These are phyloP conservation scores for Agrypnus murinus DNA, from an alignment of 2,888 invertebrate species.

Conservation along the genomic window DNA sequence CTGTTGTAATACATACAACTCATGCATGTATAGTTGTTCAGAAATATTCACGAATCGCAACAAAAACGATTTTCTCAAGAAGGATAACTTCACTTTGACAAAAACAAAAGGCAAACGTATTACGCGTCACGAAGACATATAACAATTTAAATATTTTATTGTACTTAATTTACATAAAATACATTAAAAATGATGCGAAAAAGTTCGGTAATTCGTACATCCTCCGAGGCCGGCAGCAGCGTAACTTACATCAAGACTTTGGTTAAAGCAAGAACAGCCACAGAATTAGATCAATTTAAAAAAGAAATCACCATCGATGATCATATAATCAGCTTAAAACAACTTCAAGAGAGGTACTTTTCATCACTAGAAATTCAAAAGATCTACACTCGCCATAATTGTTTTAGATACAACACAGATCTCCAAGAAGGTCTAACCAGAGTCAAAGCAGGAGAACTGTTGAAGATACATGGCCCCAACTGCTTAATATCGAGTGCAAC, in stretches of 20 bases:
- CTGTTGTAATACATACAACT: constrained; percentile 27
- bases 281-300: constrained; percentile 59
- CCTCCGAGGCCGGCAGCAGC: constrained; percentile 36
- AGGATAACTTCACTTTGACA: too few relatives aligned
- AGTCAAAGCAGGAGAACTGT: constrained; percentile 73
- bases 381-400: neutral
- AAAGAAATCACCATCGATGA: constrained; percentile 62
- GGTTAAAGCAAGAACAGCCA: constrained; percentile 49
- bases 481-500: constrained; percentile 75
- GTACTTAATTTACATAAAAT: neutral
- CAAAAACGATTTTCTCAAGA: too few relatives aligned
- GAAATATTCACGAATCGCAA: constrained; percentile 5
- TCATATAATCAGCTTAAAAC: constrained; percentile 59
- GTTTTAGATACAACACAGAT: constrained; percentile 70
- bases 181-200: neutral
- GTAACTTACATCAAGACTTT: constrained; percentile 54
- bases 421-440: constrained; percentile 73
- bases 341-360: constrained; percentile 61
- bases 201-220: constrained; percentile 15
- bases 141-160: too few relatives aligned
- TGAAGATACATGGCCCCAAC: constrained; percentile 77
- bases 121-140: too few relatives aligned
- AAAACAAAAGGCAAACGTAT: too few relatives aligned
- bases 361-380: constrained; percentile 33
- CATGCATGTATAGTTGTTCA: neutral